Percentiles rank a stretch among this genome's conserved stretches.
Conservation (phyloP, 2,113 vertebrate genomes). For the Callithrix jacchus region DNA sequence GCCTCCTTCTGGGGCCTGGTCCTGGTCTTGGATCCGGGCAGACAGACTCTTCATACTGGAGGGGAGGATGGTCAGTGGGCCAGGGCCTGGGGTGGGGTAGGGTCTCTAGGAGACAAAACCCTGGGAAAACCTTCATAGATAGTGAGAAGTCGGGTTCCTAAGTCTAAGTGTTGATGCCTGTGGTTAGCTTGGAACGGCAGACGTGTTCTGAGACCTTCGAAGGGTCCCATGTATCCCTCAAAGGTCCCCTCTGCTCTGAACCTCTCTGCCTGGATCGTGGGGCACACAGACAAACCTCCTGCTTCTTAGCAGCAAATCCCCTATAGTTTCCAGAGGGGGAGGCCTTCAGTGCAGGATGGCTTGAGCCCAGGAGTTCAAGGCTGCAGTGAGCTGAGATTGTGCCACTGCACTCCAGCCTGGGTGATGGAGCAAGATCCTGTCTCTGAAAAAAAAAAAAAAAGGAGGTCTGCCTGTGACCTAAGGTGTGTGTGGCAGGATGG, state of each 20-base stretch:
- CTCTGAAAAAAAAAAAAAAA: no score
- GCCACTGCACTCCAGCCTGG: no score
- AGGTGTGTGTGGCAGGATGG: no score
- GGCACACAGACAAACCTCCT: not conserved
- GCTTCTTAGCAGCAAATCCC: accelerated
- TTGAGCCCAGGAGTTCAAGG: no score
- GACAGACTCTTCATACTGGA: accelerated
- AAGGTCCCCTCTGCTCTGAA: not conserved
- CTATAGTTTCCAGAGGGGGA: not conserved
- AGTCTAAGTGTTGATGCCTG: not conserved
- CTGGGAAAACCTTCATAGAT: not conserved
- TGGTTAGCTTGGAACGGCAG: not conserved
- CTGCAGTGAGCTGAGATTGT: no score
- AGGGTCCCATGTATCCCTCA: not conserved
- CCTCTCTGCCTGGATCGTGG: not conserved
- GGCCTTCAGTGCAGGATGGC: accelerated
- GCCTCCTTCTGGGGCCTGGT: not conserved
- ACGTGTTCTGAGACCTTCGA: not conserved
- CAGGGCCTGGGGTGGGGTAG: not conserved
- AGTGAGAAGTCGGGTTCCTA: not conserved
- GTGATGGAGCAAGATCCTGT: no score
- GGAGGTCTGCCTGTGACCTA: not conserved
- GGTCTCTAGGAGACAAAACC: not conserved
- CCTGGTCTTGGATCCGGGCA: not conserved
- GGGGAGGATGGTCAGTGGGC: accelerated